Percentiles rank a stretch among this genome's conserved stretches.
These are phyloP conservation scores for Pycnomerus fuliginosus DNA, from an alignment of 2,888 invertebrate species.

Conservation along the genomic window DNA sequence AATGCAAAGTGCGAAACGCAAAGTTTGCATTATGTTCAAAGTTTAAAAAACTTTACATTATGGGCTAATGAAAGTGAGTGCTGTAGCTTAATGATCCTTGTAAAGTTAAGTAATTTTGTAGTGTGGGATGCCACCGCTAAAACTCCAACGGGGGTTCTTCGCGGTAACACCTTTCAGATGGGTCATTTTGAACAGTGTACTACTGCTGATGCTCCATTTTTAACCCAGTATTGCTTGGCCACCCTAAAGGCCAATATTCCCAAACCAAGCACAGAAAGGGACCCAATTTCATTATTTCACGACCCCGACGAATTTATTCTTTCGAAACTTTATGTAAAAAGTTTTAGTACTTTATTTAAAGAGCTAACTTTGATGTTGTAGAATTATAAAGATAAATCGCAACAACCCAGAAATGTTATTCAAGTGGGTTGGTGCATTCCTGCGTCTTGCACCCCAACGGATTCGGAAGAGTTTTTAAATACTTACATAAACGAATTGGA, in stretches of 20 bases:
- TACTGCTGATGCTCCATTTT: conserved; percentile 47
- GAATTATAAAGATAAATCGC: conserved; percentile 42
- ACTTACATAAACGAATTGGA: conserved; percentile 42
- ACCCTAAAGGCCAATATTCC: conserved; percentile 41
- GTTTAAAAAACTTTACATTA: conserved; percentile 56
- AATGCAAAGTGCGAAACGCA: conserved; percentile 37
- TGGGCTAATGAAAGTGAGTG: conserved; percentile 59
- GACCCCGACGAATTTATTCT: conserved; percentile 43
- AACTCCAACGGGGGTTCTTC: conserved; percentile 58
- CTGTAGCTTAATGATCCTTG: background rate
- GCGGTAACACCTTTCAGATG: conserved; percentile 60
- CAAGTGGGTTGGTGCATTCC: conserved; percentile 49
- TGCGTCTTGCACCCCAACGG: conserved; percentile 43
- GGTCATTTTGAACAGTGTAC: conserved; percentile 65
- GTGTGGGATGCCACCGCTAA: conserved; percentile 66
- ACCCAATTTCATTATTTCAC: conserved; percentile 40
- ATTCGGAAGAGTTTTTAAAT: conserved; percentile 43
- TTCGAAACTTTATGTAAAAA: conserved; percentile 44
- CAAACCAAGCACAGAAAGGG: conserved; percentile 33
- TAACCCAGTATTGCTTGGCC: conserved; percentile 49
- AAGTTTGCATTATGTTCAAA: conserved; percentile 35
- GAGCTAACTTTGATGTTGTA: conserved; percentile 18
- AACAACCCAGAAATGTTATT: conserved; percentile 42
- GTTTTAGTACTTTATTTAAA: background rate
- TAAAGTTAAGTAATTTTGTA: conserved; percentile 33